These are phyloP conservation scores for Pollenia labialis DNA, from an alignment of 2,888 invertebrate genomes.

Conservation along the genomic window DNA sequence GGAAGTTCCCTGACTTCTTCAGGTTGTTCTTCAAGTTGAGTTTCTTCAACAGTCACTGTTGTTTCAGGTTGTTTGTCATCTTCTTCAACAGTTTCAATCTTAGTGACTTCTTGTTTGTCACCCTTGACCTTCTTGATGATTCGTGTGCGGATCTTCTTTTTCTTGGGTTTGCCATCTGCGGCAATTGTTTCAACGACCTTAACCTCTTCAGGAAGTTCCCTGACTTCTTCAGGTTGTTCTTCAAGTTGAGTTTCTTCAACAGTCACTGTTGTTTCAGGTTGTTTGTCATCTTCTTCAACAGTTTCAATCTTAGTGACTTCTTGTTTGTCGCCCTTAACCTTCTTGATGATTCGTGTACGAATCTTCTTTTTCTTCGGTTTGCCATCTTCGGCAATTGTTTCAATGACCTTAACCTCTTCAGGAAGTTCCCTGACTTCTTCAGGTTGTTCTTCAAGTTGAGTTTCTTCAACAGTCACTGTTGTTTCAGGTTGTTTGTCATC, in stretches of 20 bases:
- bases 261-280: slow-evolving; percentile 34
- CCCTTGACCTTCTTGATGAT: slow-evolving; percentile 20
- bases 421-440: slow-evolving; percentile 13
- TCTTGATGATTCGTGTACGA: slow-evolving; percentile 24
- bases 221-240: slow-evolving; percentile 4
- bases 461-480: slow-evolving; percentile 24
- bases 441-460: slow-evolving; percentile 3
- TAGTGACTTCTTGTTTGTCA: slow-evolving; percentile 31
- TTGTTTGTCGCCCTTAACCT: slow-evolving; percentile 28
- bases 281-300: slow-evolving; percentile 39
- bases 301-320: slow-evolving; percentile 40
- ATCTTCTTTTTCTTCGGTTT: slow-evolving; percentile 31
- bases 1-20: slow-evolving; percentile 9
- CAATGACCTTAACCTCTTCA: slow-evolving; percentile 13
- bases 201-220: slow-evolving; percentile 27
- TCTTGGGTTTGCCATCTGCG: slow-evolving; percentile 15
- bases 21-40: neutral
- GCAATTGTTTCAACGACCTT: slow-evolving; percentile 5
- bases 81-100: slow-evolving; percentile 37
- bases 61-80: slow-evolving; percentile 38
- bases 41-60: slow-evolving; percentile 29
- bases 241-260: neutral
- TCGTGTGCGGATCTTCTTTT: slow-evolving; percentile 34
- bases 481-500: slow-evolving; percentile 35
- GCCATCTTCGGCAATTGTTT: slow-evolving; percentile 30